Evolutionary conservation across 1,140 invertebrate genomes (phyloP).

Genomic region (Cecropterus lyciades): DNA sequence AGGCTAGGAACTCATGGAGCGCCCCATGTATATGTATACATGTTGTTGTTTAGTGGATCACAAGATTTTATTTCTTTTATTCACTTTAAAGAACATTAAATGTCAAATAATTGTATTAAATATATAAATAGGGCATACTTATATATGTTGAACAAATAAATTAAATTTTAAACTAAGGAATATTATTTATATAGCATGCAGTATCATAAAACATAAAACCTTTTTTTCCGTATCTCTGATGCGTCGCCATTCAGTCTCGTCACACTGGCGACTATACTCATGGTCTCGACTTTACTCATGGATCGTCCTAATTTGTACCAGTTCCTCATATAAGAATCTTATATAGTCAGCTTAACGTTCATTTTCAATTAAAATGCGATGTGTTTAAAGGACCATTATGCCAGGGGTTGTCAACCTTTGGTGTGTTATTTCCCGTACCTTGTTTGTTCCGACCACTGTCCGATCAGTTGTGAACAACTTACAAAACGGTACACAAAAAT

Average conservation of each 20-base stretch:
- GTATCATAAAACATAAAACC: no score
- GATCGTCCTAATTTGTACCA: slow-evolving; percentile 9
- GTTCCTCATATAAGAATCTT: background rate
- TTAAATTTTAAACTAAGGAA: no score
- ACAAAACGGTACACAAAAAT: background rate
- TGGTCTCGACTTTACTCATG: slow-evolving; percentile 12
- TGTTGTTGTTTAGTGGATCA: no score
- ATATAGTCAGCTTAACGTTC: background rate
- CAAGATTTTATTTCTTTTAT: no score
- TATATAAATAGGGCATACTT: no score
- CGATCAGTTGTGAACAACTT: background rate
- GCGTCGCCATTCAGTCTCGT: slow-evolving; percentile 17
- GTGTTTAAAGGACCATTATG: background rate
- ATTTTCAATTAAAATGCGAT: background rate
- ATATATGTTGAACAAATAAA: no score
- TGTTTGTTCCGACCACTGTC: slow-evolving; percentile 2
- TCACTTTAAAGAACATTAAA: no score
- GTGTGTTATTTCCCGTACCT: background rate
- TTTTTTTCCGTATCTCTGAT: slow-evolving; percentile 5
- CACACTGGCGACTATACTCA: background rate
- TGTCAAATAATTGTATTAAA: no score
- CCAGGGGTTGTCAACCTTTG: background rate
- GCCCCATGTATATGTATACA: no score
- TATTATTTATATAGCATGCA: no score
- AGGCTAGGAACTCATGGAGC: no score